Percentiles rank a stretch among this genome's conserved stretches.
These are phyloP conservation scores for Macroteleia sp. DNA, from an alignment of 2,888 invertebrate genomes.

Conservation along the genomic window DNA sequence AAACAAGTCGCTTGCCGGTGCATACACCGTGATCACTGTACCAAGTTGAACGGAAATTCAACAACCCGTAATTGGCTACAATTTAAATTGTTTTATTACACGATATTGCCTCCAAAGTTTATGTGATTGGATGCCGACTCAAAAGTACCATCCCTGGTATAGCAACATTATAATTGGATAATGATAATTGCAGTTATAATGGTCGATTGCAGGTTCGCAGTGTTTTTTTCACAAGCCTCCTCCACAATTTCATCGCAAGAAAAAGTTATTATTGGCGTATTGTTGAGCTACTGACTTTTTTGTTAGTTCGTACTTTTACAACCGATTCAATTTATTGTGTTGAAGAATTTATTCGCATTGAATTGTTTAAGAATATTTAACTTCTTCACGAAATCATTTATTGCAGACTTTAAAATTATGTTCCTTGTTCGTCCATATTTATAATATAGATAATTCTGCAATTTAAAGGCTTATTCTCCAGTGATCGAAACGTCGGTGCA, in stretches of 20 bases:
- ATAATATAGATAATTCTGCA: too few relatives aligned
- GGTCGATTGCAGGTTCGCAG: slow-evolving; percentile 37
- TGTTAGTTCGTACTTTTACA: too few relatives aligned
- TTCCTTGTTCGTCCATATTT: too few relatives aligned
- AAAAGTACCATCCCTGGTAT: slow-evolving; percentile 18
- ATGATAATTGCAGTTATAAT: slow-evolving; percentile 50
- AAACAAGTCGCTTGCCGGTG: slow-evolving; percentile 31
- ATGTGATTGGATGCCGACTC: slow-evolving; percentile 41
- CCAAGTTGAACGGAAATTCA: slow-evolving; percentile 40
- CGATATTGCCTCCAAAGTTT: slow-evolving; percentile 51
- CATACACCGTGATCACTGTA: neutral
- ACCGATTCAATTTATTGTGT: too few relatives aligned
- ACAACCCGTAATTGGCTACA: slow-evolving; percentile 56
- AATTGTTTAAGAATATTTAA: too few relatives aligned
- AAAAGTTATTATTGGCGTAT: slow-evolving; percentile 25
- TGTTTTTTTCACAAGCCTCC: slow-evolving; percentile 18
- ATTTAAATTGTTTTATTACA: slow-evolving; percentile 60
- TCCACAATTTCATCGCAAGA: slow-evolving; percentile 18
- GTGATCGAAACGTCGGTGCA: too few relatives aligned
- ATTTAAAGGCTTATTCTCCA: too few relatives aligned
- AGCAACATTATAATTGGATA: slow-evolving; percentile 52
- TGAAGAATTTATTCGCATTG: too few relatives aligned
- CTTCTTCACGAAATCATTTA: too few relatives aligned
- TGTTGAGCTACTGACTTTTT: slow-evolving; percentile 39
- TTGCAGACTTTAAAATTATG: too few relatives aligned